Base-by-base conservation (phyloP, 2,113 vertebrate genomes). In the Alaudala cheleensis region DNA sequence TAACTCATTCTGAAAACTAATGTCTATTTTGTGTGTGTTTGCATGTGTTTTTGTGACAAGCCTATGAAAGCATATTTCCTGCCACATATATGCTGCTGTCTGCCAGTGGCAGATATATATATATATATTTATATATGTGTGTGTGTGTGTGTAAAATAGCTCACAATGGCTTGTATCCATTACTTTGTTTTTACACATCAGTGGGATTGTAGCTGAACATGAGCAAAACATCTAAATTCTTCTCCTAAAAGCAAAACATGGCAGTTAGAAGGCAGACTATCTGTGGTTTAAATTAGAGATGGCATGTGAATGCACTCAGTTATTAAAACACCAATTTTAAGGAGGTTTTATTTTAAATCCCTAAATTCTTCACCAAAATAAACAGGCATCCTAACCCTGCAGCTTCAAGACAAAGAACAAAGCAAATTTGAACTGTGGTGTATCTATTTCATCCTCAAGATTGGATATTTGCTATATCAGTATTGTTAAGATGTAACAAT, bases 51-150 rank as follows among this genome's bases (percentile, higher is more conserved):
- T 44, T 2, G 1, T 71, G 57, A 73, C n/a, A 81, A 81, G 8
- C 8, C 26, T 54, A 54, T 57, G 82, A 65, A 73, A 77, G 70
- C 6, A 20, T 28, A 72, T 28, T 47, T n/a, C 23, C 42, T 84
- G 17, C 21, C 69, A 28, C 17, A 28, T 26, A 28, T 39, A 26
- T 12, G 16, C 33, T 84, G 13, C 18, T 73, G 23, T 28, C 78
- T 45, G 23, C 33, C 7, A 22, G 12, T 2, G 6, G 28, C 37
- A 37, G 37, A 28, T 5, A 39, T 6, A 34, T 8, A 13, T 10
- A 8, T 4, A 8, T 11, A 9, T 9, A 5, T 8, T 2, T 22
- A 1, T 14, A 4, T 18, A 3, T 12, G 6, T 37, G 9, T 34
- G 10, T 11, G 16, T 16, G 8, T 21, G 13, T 13, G 3, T 23